These are phyloP conservation scores for Herpetotheres cachinnans DNA, from an alignment of 2,113 vertebrate genomes.

Conservation along the genomic window DNA sequence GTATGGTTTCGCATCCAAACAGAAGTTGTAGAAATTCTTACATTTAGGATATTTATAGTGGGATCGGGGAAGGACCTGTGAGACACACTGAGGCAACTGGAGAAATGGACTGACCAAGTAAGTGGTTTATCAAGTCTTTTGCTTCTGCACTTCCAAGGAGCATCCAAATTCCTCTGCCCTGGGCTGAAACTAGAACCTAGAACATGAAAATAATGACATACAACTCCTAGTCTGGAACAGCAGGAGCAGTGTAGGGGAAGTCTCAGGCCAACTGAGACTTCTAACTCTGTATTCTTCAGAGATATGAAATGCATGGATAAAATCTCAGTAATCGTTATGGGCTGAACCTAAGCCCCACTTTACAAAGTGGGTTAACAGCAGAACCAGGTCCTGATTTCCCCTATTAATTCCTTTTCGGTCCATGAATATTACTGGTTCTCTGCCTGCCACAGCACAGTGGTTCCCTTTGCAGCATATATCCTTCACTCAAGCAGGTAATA, in stretches of 20 bases:
- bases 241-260: neutral
- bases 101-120: neutral
- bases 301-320: fast-evolving
- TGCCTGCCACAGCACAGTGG: neutral
- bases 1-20: neutral
- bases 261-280: neutral
- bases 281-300: neutral
- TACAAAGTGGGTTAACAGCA: neutral
- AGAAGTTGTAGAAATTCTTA: neutral
- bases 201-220: neutral
- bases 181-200: neutral
- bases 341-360: too few species aligned
- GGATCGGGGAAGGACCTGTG: neutral
- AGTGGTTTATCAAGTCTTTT: neutral
- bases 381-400: neutral
- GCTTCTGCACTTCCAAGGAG: neutral
- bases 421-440: neutral
- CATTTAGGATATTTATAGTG: neutral
- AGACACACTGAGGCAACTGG: neutral
- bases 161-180: neutral
- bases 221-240: neutral
- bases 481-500: constrained; percentile 15
- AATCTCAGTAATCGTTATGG: neutral
- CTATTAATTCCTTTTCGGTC: neutral
- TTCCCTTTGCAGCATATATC: neutral